Conservation (phyloP, 2,797 vertebrate genomes). For the Heterohyrax brucei region DNA sequence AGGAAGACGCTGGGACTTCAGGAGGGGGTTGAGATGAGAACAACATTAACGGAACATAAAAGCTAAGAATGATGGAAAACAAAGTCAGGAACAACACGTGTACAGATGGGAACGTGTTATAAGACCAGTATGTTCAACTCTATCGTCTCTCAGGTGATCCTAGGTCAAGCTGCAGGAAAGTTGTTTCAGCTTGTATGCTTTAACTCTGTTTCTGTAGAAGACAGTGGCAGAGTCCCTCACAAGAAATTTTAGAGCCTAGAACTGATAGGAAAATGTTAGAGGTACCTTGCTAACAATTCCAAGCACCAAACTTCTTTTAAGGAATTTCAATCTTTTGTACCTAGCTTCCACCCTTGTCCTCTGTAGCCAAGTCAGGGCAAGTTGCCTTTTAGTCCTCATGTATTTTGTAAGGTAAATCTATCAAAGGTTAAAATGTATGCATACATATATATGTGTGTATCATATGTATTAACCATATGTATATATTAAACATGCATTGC, state of each 20-base stretch:
- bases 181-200: too few relatives aligned
- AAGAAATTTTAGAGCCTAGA: not conserved
- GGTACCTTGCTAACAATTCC: not conserved
- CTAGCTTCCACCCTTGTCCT: not conserved
- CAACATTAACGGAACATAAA: not conserved
- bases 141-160: too few relatives aligned
- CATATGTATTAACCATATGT: not conserved
- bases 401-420: conserved; percentile 42
- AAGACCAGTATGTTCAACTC: too few relatives aligned
- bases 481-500: not conserved
- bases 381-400: not conserved
- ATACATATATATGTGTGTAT: too few relatives aligned
- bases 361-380: not conserved
- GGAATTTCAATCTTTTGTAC: not conserved
- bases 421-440: not conserved
- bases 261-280: not conserved
- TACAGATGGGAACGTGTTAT: fast-evolving
- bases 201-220: not conserved
- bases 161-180: not conserved
- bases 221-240: not conserved
- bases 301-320: not conserved
- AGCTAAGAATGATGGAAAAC: not conserved
- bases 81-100: fast-evolving
- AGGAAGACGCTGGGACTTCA: not conserved
- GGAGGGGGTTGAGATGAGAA: not conserved